Base-by-base conservation (phyloP, 2,888 invertebrate genomes). In the Thera britannica region DNA sequence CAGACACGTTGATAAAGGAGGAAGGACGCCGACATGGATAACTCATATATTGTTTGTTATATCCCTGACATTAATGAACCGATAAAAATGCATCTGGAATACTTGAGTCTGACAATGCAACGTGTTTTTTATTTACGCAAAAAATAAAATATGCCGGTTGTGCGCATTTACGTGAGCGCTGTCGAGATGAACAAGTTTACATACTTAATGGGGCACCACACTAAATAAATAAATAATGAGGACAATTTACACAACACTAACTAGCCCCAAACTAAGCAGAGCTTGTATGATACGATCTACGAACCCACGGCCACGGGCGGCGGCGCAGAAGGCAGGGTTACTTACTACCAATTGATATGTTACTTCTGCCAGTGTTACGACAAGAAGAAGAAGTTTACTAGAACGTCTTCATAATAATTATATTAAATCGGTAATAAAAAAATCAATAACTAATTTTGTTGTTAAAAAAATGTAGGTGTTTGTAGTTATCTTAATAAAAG, bases 1-100 rank as follows among this genome's bases (percentile, higher is more conserved):
- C 62, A 67, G 71, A 72, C 68, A 49, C 57, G 62, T 72, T 68
- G 61, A 66, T 70, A 66, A 66, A 51, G 61, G 65, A 62, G 55
- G 46, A 41, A 73, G 67, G 65, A 73, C 62, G 66, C 38, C 46
- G 46, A 61, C 11, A 44, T 61, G 54, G 11, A 52, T 51, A 44
- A 41, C 52, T 51, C 23, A 34, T 8, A 34, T 9, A 23, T 23
- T 51, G 23, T 23, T 23, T 51, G 23, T 23, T 49, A 51, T 51
- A 23, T 52, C 52, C 52, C 52, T 52, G 52, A 51, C 51, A 51
- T 23, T 23, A 23, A 23, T 51, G 51, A 34, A 9, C 34, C 34
- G 9, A 52, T 52, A 51, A 23, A 7, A 23, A 6, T 51, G 23
- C 51, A 51, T 51, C 34, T 34, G 2, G 8, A 34, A 3, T 34